Percentiles rank a stretch among this genome's conserved stretches.
Evolutionary conservation across 2,888 invertebrate genomes (phyloP).

Genomic region (Auanema sp.): DNA sequence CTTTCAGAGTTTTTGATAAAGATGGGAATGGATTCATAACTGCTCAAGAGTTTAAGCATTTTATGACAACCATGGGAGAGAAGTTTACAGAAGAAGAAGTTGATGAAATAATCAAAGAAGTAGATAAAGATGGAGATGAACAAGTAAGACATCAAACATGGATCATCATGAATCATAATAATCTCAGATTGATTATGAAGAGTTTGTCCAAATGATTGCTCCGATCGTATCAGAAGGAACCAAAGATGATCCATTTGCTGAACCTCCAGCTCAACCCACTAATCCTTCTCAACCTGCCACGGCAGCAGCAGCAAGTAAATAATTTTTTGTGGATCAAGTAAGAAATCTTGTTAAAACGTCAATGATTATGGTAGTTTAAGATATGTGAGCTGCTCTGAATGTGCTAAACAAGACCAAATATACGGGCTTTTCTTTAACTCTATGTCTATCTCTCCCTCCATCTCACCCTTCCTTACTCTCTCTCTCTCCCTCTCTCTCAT

Average conservation of each 20-base stretch:
- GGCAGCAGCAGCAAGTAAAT: no score
- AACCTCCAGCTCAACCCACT: slow-evolving; percentile 36
- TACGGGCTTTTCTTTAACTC: no score
- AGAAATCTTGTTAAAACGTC: no score
- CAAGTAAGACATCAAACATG: slow-evolving; percentile 38
- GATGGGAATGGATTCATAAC: slow-evolving; percentile 64
- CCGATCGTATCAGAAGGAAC: slow-evolving; percentile 63
- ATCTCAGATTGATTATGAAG: slow-evolving; percentile 63
- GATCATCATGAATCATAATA: not conserved
- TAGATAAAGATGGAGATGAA: slow-evolving; percentile 63
- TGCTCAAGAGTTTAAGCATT: slow-evolving; percentile 64
- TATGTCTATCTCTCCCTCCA: no score
- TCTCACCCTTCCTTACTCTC: no score
- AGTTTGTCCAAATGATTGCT: slow-evolving; percentile 64
- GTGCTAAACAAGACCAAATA: no score
- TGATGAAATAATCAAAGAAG: slow-evolving; percentile 64
- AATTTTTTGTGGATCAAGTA: no score
- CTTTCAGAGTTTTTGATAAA: slow-evolving; percentile 62
- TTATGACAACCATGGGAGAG: slow-evolving; percentile 62
- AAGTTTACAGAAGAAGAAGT: slow-evolving; percentile 64
- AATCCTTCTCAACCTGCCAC: not conserved
- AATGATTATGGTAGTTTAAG: no score
- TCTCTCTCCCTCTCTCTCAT: no score
- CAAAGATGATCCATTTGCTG: slow-evolving; percentile 61
- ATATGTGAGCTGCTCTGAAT: no score